These are phyloP conservation scores for Daubentonia madagascariensis DNA, from an alignment of 2,113 vertebrate genomes.

Conservation along the genomic window DNA sequence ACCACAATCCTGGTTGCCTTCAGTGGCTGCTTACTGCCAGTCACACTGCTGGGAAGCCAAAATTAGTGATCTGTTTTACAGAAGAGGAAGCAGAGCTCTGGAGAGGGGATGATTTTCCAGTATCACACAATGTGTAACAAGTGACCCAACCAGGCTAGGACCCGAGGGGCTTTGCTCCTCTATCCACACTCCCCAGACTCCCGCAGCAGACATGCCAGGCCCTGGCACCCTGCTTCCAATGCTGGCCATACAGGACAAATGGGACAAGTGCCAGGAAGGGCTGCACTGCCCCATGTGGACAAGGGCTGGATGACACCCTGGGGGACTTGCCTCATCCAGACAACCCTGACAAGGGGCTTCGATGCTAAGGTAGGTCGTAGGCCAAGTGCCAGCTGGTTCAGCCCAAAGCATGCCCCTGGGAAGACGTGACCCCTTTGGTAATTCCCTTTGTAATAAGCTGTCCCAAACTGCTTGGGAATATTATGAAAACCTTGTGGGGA, in stretches of 20 bases:
- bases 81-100: background rate
- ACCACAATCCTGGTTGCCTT: background rate
- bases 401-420: accelerated
- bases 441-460: background rate
- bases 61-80: background rate
- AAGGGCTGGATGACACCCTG: background rate
- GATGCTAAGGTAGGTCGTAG: background rate
- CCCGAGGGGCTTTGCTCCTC: background rate
- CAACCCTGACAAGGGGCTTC: too few relatives aligned
- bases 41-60: background rate
- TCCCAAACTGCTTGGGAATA: background rate
- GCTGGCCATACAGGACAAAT: background rate
- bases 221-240: background rate
- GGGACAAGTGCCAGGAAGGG: background rate
- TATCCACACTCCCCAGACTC: background rate
- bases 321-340: background rate
- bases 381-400: background rate
- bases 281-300: background rate
- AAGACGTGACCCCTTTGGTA: background rate
- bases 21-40: background rate
- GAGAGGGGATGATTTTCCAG: background rate
- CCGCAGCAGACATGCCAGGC: background rate
- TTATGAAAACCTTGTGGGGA: background rate
- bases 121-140: background rate
- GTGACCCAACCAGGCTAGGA: background rate